Conservation (phyloP, 2,113 vertebrate species). For the Oxyura jamaicensis region DNA sequence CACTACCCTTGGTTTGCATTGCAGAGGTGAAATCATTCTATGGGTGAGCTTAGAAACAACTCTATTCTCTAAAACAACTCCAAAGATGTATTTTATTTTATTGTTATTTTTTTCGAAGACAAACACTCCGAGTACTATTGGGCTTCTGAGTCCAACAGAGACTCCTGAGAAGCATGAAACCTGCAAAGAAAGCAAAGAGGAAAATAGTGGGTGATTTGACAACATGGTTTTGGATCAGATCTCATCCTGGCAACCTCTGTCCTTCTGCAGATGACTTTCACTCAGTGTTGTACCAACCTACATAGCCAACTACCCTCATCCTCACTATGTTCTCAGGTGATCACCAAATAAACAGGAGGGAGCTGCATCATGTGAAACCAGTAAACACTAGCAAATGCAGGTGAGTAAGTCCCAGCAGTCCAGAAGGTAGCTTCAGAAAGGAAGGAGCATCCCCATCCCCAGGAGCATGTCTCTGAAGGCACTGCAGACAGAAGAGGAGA, state of each 20-base stretch:
- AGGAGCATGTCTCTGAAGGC: neutral
- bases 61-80: neutral
- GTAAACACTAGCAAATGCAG: neutral
- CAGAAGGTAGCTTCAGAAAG: neutral
- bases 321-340: neutral
- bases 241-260: neutral
- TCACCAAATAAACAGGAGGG: neutral
- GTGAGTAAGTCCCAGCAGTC: neutral
- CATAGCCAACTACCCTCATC: neutral
- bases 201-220: neutral
- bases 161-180: neutral
- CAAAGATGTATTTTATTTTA: neutral
- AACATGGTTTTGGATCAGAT: accelerated
- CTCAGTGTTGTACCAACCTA: neutral
- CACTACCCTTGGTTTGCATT: neutral
- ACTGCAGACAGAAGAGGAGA: neutral
- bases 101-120: neutral
- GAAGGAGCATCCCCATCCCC: neutral
- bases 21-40: neutral
- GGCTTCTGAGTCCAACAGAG: neutral
- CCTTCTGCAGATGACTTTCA: neutral
- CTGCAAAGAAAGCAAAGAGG: neutral
- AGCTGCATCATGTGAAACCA: neutral
- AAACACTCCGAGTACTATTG: neutral
- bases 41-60: neutral